Evolutionary conservation across 2,797 vertebrate species (phyloP), one percentile per base, ranked within the genome.

Genomic region (Craterocephalus amniculus): DNA sequence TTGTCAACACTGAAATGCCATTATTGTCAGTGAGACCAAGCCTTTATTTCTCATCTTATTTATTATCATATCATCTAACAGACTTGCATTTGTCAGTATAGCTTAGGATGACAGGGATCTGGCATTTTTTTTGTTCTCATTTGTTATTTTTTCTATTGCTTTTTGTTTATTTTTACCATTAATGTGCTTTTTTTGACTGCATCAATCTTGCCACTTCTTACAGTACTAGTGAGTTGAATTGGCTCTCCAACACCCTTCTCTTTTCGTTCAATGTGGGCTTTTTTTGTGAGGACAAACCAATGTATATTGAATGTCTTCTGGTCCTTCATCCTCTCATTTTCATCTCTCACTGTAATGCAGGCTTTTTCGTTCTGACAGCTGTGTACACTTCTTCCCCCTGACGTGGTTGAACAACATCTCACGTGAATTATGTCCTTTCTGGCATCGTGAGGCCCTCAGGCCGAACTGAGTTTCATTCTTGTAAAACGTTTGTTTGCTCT

Each of bases 391-490:
- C 6, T 24, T 32, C 70, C 4, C 58, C 38, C 48, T 52, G 58
- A 2, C 22, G 40, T 38, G 11, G 43, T 62, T 70, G 27, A 63
- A 70, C 38, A 22, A 32, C 72, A 31, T 31, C 52, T 36, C 31
- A 36, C 35, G 36, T 51, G 45, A 63, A 60, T 55, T 60, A 43
- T 38, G 43, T 49, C 43, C 61, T 64, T 38, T 22, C 56, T 57
- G 64, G 38, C 4, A 43, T 38, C 16, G 20, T 32, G 54, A 22
- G 55, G 32, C 26, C 67, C 63, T 45, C 2, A 24, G 61, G 54
- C 54, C 72, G 40, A 71, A 40, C 32, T 35, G 26, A 76, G 52
- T 59, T 78, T 75, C 24, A 72, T 72, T 83, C 62, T 67, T 36
- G 10, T 63, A 22, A 49, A 24, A 65, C 36, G 70, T 74, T 75